Evolutionary conservation across 2,113 vertebrate genomes (phyloP).

Genomic region (Phaethon lepturus): DNA sequence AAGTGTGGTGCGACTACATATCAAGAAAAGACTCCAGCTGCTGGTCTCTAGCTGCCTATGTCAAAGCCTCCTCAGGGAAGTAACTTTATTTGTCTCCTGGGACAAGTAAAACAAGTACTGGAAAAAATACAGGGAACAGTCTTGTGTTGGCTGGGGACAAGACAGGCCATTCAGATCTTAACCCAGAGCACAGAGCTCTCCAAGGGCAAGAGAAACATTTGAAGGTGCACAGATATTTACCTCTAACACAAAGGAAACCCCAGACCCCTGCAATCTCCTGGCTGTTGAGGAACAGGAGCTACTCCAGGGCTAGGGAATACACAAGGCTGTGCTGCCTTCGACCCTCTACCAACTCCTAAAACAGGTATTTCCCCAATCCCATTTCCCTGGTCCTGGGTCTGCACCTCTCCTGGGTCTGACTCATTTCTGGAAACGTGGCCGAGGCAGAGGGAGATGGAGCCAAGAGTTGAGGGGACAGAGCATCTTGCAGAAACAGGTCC

Average conservation of each 20-base stretch:
- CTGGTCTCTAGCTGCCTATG: slow-evolving; percentile 27
- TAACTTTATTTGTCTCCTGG: background rate
- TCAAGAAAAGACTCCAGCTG: slow-evolving; percentile 45
- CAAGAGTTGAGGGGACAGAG: background rate
- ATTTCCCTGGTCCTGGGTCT: background rate
- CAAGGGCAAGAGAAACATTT: background rate
- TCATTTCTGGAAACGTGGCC: background rate
- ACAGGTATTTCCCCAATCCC: background rate
- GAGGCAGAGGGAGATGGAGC: background rate
- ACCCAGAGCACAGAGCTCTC: background rate
- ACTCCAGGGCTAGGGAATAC: background rate
- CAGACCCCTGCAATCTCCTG: background rate
- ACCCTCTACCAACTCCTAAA: background rate
- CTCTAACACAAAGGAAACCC: background rate
- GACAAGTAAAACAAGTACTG: slow-evolving; percentile 45
- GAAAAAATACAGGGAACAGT: slow-evolving; percentile 32
- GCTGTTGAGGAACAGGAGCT: background rate
- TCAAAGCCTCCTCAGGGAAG: background rate
- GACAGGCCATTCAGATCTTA: background rate
- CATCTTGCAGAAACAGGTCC: background rate
- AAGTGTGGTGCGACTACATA: background rate
- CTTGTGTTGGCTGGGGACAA: background rate
- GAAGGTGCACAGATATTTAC: background rate
- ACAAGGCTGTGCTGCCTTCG: background rate
- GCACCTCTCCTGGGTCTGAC: background rate